Conservation (phyloP, 2,888 invertebrate genomes). For the Sphaerophoria rueppellii region DNA sequence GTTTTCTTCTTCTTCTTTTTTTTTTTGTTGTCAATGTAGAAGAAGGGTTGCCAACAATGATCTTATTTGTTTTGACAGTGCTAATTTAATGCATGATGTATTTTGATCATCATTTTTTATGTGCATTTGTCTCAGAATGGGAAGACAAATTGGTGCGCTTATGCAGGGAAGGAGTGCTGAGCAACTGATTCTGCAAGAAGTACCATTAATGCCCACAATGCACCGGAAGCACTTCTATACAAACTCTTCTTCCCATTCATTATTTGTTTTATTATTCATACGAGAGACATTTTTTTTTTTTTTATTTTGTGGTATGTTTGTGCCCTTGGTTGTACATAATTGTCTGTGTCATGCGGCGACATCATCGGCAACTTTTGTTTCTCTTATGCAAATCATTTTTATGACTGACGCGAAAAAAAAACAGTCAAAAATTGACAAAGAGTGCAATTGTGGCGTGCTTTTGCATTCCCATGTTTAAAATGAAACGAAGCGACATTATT, state of each 20-base stretch:
- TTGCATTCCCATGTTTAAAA: background rate
- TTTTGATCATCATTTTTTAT: constrained; percentile 66
- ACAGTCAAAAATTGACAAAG: constrained; percentile 29
- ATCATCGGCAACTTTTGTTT: constrained; percentile 2
- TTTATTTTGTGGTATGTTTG: constrained; percentile 20
- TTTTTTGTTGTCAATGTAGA: background rate
- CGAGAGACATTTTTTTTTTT: constrained; percentile 17
- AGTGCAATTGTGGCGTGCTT: constrained; percentile 30
- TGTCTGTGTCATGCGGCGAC: constrained; percentile 33
- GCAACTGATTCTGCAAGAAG: constrained; percentile 8
- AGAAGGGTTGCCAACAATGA: constrained; percentile 56
- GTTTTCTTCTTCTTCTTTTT: background rate
- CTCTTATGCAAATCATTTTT: constrained; percentile 51
- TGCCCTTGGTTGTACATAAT: constrained; percentile 62
- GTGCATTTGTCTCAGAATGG: constrained; percentile 57
- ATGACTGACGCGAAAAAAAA: constrained; percentile 15
- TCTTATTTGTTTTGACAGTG: constrained; percentile 72
- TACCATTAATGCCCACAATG: constrained; percentile 27
- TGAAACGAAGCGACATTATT: constrained; percentile 25
- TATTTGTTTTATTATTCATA: background rate
- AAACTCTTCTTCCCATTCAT: constrained; percentile 49
- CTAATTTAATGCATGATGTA: constrained; percentile 73
- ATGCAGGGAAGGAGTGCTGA: constrained; percentile 41
- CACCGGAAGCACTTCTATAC: constrained; percentile 60
- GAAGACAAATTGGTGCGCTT: constrained; percentile 63